Percentiles rank a stretch among this genome's conserved stretches.
Conservation (phyloP, 2,888 invertebrate genomes). For the Caenorhabditis drosophilae region DNA sequence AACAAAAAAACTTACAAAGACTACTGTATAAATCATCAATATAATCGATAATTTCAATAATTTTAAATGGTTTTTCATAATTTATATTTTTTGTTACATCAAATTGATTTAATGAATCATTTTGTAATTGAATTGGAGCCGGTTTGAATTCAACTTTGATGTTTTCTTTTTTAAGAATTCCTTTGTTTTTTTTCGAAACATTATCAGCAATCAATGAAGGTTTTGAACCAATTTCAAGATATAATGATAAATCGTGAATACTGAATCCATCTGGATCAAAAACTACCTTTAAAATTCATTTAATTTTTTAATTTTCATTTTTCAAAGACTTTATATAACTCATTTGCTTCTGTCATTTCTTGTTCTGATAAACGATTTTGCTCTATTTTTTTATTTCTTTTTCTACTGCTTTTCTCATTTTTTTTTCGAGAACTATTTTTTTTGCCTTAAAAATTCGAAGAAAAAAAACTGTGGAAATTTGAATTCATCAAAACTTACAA, state of each 20-base stretch:
- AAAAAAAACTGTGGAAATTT: too few relatives aligned
- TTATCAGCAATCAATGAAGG: too few relatives aligned
- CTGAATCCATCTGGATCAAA: slow-evolving; percentile 32
- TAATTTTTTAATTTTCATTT: background rate
- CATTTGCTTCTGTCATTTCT: background rate
- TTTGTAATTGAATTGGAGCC: background rate
- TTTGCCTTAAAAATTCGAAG: too few relatives aligned
- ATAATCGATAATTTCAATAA: slow-evolving; percentile 5
- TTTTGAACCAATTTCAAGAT: background rate
- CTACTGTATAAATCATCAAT: slow-evolving; percentile 6
- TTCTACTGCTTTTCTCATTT: too few relatives aligned
- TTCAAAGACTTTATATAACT: background rate
- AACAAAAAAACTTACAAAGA: slow-evolving; percentile 4
- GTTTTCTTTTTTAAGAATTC: too few relatives aligned
- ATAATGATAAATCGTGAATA: slow-evolving; percentile 27
- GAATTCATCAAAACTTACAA: too few relatives aligned
- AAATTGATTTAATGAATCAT: too few relatives aligned
- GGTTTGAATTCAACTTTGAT: background rate
- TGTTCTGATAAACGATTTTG: background rate
- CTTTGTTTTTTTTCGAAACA: too few relatives aligned
- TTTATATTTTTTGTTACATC: too few relatives aligned
- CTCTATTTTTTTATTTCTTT: background rate
- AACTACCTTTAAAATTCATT: background rate
- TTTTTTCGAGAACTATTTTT: too few relatives aligned
- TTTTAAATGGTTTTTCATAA: too few relatives aligned